These are phyloP conservation scores for Drosophila koepferae DNA, from an alignment of 2,888 invertebrate genomes.

Conservation along the genomic window DNA sequence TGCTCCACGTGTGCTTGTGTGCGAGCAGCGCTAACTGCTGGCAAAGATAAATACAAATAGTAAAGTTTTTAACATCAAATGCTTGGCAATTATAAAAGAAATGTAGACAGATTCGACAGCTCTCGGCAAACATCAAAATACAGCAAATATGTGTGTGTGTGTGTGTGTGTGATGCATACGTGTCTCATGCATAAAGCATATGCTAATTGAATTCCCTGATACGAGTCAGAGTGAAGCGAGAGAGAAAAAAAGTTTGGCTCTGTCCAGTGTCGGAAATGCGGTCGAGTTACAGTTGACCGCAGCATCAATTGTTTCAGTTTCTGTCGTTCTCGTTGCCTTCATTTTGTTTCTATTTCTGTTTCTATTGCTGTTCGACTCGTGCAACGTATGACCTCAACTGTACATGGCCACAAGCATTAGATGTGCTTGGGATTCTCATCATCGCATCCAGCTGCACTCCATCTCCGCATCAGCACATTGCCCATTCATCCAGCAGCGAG, in stretches of 20 bases:
- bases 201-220: constrained; percentile 74
- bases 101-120: constrained; percentile 3
- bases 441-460: constrained; percentile 29
- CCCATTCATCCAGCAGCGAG: constrained; percentile 47
- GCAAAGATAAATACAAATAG: constrained; percentile 68
- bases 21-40: constrained; percentile 41
- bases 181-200: constrained; percentile 71
- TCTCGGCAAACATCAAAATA: neutral
- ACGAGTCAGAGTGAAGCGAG: constrained; percentile 34
- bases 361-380: neutral
- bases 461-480: constrained; percentile 6
- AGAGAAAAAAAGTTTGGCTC: constrained; percentile 36
- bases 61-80: constrained; percentile 52
- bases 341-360: neutral
- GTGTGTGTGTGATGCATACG: constrained; percentile 3
- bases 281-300: constrained; percentile 21
- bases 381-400: constrained; percentile 18
- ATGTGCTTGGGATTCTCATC: constrained; percentile 54
- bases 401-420: constrained; percentile 66
- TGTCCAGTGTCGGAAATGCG: constrained; percentile 19
- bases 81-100: constrained; percentile 20
- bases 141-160: neutral
- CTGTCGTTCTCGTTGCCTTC: neutral
- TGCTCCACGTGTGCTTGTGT: constrained; percentile 34
- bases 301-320: constrained; percentile 19